These are phyloP conservation scores for Amphiprion percula DNA, from an alignment of 2,113 vertebrate species.

Conservation along the genomic window DNA sequence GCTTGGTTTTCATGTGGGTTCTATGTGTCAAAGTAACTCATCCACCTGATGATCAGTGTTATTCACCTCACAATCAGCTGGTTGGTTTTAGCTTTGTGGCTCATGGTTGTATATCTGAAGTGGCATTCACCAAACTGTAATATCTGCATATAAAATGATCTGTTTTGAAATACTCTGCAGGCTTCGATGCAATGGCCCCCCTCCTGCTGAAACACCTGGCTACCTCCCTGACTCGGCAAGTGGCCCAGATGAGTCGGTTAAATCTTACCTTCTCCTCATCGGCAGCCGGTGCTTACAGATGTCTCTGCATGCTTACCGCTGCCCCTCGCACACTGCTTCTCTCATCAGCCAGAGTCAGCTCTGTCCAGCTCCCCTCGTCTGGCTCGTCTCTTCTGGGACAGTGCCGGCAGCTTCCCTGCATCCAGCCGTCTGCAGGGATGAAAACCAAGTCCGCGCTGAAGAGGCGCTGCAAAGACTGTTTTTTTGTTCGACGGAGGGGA, in stretches of 20 bases:
- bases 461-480: slow-evolving; percentile 93
- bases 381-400: slow-evolving; percentile 56
- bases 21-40: too few species aligned
- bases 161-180: slow-evolving; percentile 27
- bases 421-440: slow-evolving; percentile 83
- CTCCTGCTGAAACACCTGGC: slow-evolving; percentile 72
- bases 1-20: too few species aligned
- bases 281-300: slow-evolving; percentile 53
- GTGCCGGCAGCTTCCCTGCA: slow-evolving; percentile 27
- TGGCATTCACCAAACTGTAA: too few species aligned
- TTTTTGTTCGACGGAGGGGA: slow-evolving; percentile 88
- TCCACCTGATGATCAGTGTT: too few species aligned
- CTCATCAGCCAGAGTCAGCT: slow-evolving; percentile 15
- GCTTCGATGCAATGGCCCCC: slow-evolving; percentile 76
- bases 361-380: not conserved
- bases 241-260: slow-evolving; percentile 56
- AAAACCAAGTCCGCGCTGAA: slow-evolving; percentile 88
- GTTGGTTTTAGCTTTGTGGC: too few species aligned
- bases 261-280: slow-evolving; percentile 37
- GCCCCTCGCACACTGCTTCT: slow-evolving; percentile 35
- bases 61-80: too few species aligned
- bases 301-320: slow-evolving; percentile 53
- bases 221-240: slow-evolving; percentile 62
- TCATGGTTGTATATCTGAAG: too few species aligned
- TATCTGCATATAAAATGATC: not conserved